Conservation (phyloP, 1,140 invertebrate species). For the Temnothorax curvispinosus region DNA sequence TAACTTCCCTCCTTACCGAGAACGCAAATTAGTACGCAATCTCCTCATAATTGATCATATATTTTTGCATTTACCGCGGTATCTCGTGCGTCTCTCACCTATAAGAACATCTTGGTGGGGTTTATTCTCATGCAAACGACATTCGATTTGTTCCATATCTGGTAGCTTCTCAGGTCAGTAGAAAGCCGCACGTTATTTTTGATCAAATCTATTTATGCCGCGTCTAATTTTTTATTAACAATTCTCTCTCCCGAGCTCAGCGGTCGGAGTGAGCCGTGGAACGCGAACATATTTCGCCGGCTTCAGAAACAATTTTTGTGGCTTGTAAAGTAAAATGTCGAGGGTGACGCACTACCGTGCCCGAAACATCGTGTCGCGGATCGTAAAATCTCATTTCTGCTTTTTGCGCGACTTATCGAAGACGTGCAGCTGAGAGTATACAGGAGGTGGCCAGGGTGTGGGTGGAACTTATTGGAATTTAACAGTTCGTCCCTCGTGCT, state of each 20-base stretch:
- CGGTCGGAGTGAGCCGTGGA: not conserved
- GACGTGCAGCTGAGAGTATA: conserved; percentile 21
- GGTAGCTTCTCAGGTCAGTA: not conserved
- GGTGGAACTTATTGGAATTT: conserved; percentile 53
- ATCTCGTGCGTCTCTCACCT: not conserved
- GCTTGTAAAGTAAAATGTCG: conserved; percentile 15
- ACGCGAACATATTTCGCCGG: not conserved
- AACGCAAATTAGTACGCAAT: no score
- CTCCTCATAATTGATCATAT: not conserved
- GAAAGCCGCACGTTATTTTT: conserved; percentile 22
- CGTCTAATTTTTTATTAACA: conserved; percentile 43
- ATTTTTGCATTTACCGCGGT: not conserved
- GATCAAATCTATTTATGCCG: not conserved
- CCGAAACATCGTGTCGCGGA: not conserved
- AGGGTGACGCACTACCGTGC: conserved; percentile 1
- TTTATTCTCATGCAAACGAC: conserved; percentile 8
- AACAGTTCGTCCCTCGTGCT: conserved; percentile 25
- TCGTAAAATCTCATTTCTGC: conserved; percentile 40
- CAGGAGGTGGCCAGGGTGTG: not conserved
- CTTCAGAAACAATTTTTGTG: conserved; percentile 19
- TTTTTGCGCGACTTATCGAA: conserved; percentile 60
- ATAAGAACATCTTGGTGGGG: not conserved
- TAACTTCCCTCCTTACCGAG: not conserved
- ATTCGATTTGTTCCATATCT: conserved; percentile 32
- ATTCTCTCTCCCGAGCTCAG: not conserved